Conservation (phyloP, 2,113 vertebrate genomes). For the Ammodramus savannarum region DNA sequence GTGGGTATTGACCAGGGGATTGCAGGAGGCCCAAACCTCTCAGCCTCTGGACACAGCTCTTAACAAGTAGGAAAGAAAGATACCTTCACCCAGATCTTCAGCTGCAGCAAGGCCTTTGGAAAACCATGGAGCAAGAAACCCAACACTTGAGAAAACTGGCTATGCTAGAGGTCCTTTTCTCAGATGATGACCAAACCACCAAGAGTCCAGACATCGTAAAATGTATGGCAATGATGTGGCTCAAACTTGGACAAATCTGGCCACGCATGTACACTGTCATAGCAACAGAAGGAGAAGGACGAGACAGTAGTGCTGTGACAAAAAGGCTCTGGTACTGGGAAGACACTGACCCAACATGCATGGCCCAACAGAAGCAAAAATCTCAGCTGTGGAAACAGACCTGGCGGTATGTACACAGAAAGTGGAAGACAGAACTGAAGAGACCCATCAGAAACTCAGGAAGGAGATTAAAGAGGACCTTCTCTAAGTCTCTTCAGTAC, state of each 20-base stretch:
- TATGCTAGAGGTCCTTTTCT: not conserved
- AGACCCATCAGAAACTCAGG: not conserved
- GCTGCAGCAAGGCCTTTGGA: not conserved
- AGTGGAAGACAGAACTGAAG: not conserved
- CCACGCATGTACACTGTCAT: not conserved
- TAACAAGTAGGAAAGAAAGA: not conserved
- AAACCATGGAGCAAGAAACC: not conserved
- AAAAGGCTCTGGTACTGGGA: not conserved
- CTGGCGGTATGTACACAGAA: rapidly evolving
- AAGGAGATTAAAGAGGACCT: not conserved
- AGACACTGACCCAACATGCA: not conserved
- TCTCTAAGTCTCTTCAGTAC: not conserved
- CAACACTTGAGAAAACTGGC: not conserved
- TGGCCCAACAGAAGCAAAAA: not conserved
- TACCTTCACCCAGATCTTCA: not conserved
- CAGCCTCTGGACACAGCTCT: not conserved
- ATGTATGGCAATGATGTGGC: not conserved
- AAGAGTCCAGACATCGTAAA: not conserved
- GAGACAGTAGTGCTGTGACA: not conserved
- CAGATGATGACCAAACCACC: not conserved
- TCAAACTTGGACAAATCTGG: not conserved
- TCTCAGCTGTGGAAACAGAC: not conserved
- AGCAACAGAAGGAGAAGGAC: not conserved
- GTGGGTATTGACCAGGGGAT: not conserved
- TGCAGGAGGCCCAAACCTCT: not conserved